These are phyloP conservation scores for Antheraea pernyi DNA, from an alignment of 1,140 invertebrate species.

Conservation along the genomic window DNA sequence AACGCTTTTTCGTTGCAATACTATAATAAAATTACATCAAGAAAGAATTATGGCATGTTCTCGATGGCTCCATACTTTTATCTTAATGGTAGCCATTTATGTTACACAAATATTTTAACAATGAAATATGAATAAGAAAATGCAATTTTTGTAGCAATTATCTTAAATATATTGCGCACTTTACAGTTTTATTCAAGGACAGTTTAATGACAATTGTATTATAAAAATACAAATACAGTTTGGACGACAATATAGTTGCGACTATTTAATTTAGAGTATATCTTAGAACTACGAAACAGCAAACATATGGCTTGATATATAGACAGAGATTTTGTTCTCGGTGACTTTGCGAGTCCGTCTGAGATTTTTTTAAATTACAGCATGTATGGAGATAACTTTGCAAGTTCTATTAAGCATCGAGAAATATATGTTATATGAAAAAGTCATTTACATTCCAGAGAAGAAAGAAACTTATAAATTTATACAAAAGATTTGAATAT, in stretches of 20 bases:
- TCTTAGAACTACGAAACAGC: background rate
- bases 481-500: too few species aligned
- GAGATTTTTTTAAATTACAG: too few species aligned
- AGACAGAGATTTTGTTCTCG: too few species aligned
- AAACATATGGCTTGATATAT: too few species aligned
- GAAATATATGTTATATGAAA: too few species aligned
- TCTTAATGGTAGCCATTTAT: constrained; percentile 56
- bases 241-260: background rate
- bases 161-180: background rate
- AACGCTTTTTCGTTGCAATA: constrained; percentile 60
- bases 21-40: constrained; percentile 59
- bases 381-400: too few species aligned
- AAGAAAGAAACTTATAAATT: too few species aligned
- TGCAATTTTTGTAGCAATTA: constrained; percentile 6
- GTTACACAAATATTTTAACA: constrained; percentile 34
- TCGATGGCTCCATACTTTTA: constrained; percentile 47
- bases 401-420: too few species aligned
- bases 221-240: background rate
- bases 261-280: background rate
- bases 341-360: too few species aligned
- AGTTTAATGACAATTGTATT: constrained; percentile 6
- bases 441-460: too few species aligned
- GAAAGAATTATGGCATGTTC: constrained; percentile 57
- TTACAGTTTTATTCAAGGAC: background rate
- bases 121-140: constrained; percentile 29